phyloP scores from a whole-genome alignment of 2,888 invertebrate species.

The Epiblema foenella region DNA sequence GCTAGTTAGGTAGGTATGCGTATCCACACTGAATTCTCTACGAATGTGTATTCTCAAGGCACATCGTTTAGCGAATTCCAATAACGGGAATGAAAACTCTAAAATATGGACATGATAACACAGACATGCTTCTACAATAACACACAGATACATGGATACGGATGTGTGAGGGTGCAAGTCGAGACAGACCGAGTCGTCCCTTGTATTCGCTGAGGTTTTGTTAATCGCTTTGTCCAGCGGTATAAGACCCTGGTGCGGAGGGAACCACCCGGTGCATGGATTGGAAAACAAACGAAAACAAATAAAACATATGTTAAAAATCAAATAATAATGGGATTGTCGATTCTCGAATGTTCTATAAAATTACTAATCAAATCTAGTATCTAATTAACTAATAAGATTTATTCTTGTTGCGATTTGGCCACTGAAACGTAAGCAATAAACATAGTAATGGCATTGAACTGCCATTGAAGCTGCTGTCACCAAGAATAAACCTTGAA shows the following conservation, averaged over 20 bases:
- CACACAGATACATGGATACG: constrained; percentile 71
- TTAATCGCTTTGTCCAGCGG: constrained; percentile 83
- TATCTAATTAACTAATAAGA: constrained; percentile 75
- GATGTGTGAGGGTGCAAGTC: constrained; percentile 68
- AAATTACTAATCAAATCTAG: constrained; percentile 75
- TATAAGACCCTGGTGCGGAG: constrained; percentile 79
- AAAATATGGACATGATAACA: constrained; percentile 59
- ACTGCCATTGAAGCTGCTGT: background rate
- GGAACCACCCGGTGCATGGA: constrained; percentile 72
- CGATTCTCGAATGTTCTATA: constrained; percentile 58
- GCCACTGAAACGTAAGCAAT: constrained; percentile 4
- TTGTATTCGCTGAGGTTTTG: constrained; percentile 80
- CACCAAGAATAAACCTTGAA: constrained; percentile 75
- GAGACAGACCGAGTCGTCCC: constrained; percentile 83
- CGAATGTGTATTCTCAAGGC: constrained; percentile 33
- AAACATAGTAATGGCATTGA: background rate
- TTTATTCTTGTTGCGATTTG: constrained; percentile 70
- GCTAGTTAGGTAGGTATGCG: constrained; percentile 33
- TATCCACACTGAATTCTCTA: constrained; percentile 29
- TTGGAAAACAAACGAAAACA: constrained; percentile 74
- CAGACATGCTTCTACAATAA: constrained; percentile 76
- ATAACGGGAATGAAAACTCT: constrained; percentile 36
- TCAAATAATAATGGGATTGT: constrained; percentile 65
- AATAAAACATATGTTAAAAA: constrained; percentile 63
- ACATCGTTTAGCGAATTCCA: constrained; percentile 32